Conservation (phyloP, 2,888 invertebrate genomes). For the Eubasilissa splendida region DNA sequence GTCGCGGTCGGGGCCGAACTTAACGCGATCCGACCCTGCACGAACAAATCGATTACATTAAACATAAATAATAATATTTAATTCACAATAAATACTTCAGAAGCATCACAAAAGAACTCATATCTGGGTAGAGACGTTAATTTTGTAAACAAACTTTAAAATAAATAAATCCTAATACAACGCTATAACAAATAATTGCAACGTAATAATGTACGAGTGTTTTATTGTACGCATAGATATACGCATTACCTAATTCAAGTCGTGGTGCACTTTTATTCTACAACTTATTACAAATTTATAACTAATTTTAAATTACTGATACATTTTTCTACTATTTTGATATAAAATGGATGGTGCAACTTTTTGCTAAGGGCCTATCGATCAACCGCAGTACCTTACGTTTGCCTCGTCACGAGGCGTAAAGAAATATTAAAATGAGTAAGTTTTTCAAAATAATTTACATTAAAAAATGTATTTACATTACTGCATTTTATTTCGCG, state of each 20-base stretch:
- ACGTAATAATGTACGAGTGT: constrained; percentile 6
- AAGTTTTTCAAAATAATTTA: constrained; percentile 20
- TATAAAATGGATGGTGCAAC: constrained; percentile 46
- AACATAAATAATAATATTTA: neutral
- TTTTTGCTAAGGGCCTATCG: constrained; percentile 8
- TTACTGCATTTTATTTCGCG: neutral
- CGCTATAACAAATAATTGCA: constrained; percentile 11
- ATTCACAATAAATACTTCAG: neutral
- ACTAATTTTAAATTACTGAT: constrained; percentile 5
- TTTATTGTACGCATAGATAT: constrained; percentile 27
- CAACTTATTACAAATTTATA: neutral
- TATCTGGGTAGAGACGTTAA: neutral
- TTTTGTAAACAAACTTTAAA: neutral
- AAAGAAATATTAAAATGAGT: constrained; percentile 15
- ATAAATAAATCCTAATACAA: neutral
- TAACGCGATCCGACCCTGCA: too few species aligned
- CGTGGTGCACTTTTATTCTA: constrained; percentile 26
- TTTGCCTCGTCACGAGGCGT: constrained; percentile 13
- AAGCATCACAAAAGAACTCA: neutral
- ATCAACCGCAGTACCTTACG: constrained; percentile 11
- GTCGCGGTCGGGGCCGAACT: too few species aligned
- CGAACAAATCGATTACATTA: neutral
- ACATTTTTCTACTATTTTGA: constrained; percentile 21
- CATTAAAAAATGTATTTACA: constrained; percentile 1
- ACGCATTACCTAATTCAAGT: constrained; percentile 29